phyloP scores from a whole-genome alignment of 1,140 invertebrate genomes.

The Trichonephila clavata region DNA sequence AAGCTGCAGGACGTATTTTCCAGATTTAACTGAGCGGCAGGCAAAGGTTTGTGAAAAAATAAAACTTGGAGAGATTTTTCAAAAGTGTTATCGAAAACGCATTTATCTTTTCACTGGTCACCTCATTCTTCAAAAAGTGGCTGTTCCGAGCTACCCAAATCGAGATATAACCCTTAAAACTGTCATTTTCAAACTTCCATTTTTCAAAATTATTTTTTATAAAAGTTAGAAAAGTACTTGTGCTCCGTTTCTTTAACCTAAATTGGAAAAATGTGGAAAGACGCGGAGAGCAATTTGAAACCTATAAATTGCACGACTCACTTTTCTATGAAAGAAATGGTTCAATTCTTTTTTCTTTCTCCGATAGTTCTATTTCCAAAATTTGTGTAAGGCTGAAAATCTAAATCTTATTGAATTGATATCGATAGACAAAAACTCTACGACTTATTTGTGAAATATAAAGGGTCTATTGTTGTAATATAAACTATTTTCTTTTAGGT shows the following conservation, averaged over 20 bases:
- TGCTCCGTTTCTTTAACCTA: constrained; percentile 1
- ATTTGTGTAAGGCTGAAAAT: too few species aligned
- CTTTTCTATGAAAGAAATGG: neutral
- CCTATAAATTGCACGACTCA: constrained; percentile 16
- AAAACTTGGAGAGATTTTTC: constrained; percentile 39
- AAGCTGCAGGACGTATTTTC: neutral
- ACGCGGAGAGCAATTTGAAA: constrained; percentile 24
- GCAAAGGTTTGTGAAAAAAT: neutral
- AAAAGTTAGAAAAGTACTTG: neutral
- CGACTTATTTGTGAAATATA: too few species aligned
- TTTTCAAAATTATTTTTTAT: constrained; percentile 67
- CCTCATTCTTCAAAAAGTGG: constrained; percentile 58
- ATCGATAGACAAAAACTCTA: too few species aligned
- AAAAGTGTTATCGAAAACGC: constrained; percentile 71
- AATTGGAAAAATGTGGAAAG: constrained; percentile 26
- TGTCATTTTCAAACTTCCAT: constrained; percentile 71
- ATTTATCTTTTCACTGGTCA: constrained; percentile 64
- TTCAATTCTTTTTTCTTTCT: neutral
- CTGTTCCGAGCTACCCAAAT: constrained; percentile 28
- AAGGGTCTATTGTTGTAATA: too few species aligned
- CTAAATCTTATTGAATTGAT: too few species aligned
- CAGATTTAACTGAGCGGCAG: neutral
- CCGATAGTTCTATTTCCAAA: too few species aligned
- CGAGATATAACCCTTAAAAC: constrained; percentile 68
- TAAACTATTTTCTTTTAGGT: too few species aligned